Evolutionary conservation across 2,888 invertebrate species (phyloP).

Genomic region (Strigamia crassipes): DNA sequence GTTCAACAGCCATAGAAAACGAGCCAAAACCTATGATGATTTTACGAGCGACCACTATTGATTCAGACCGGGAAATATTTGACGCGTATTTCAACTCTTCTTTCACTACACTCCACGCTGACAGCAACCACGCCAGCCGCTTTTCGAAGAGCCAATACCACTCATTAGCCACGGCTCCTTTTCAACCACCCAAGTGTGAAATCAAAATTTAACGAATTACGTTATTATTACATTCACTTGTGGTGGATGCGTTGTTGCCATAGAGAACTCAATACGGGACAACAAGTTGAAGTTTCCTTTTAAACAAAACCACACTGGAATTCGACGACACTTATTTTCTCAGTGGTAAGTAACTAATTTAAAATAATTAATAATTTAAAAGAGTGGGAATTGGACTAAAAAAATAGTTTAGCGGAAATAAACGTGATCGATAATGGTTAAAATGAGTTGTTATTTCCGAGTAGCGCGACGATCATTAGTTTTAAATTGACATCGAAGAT

Average conservation of each 20-base stretch:
- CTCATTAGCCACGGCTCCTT: not conserved
- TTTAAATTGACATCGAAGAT: not conserved
- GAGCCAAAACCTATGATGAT: not conserved
- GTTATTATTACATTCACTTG: not conserved
- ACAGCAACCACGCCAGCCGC: not conserved
- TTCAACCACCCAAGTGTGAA: not conserved
- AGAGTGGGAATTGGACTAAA: too few relatives aligned
- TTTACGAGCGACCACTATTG: not conserved
- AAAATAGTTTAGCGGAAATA: too few relatives aligned
- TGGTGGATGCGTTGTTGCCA: not conserved
- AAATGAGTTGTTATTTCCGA: not conserved
- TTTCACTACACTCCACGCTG: not conserved
- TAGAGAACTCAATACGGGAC: slow-evolving; percentile 3
- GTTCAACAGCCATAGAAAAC: not conserved
- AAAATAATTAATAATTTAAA: not conserved
- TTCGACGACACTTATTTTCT: too few relatives aligned
- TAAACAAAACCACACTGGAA: not conserved
- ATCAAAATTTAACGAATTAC: not conserved
- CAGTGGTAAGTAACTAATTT: not conserved
- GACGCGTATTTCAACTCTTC: not conserved
- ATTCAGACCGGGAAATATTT: not conserved
- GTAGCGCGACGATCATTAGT: not conserved
- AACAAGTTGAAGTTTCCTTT: slow-evolving; percentile 11
- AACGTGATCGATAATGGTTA: too few relatives aligned
- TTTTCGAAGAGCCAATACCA: not conserved